These are phyloP conservation scores for Ochlodes sylvanus DNA, from an alignment of 2,888 invertebrate genomes.

Conservation along the genomic window DNA sequence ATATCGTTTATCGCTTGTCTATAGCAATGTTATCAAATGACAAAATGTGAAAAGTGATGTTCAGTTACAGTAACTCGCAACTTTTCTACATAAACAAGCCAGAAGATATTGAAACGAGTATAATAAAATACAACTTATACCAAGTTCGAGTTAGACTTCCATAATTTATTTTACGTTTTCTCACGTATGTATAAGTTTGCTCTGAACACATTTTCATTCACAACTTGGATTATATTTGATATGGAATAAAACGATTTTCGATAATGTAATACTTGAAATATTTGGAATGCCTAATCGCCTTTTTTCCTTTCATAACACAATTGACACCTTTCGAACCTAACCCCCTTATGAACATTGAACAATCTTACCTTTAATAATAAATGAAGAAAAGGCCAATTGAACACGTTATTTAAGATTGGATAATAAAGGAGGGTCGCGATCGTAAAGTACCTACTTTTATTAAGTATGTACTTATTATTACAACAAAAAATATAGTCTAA, in stretches of 20 bases:
- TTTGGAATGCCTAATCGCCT: not conserved
- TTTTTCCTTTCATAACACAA: not conserved
- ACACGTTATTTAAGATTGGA: not conserved
- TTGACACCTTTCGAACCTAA: not conserved
- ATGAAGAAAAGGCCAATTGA: not conserved
- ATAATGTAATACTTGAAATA: conserved; percentile 3
- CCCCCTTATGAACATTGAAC: no score
- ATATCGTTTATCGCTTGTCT: not conserved
- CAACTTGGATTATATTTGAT: conserved; percentile 8
- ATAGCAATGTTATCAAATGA: not conserved
- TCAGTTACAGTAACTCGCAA: not conserved
- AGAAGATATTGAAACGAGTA: conserved; percentile 9
- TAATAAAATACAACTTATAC: conserved; percentile 8
- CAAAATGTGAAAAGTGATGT: not conserved
- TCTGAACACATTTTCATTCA: conserved; percentile 2
- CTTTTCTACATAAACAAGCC: conserved; percentile 4
- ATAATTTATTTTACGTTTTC: conserved; percentile 10
- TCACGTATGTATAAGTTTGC: conserved; percentile 2
- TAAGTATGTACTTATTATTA: not conserved
- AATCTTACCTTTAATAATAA: not conserved
- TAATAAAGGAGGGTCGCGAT: not conserved
- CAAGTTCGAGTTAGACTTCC: not conserved
- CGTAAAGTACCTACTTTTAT: not conserved
- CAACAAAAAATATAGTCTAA: no score
- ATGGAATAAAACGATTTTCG: conserved; percentile 9